Conservation (phyloP, 2,113 vertebrate genomes). For the Euleptes europaea region DNA sequence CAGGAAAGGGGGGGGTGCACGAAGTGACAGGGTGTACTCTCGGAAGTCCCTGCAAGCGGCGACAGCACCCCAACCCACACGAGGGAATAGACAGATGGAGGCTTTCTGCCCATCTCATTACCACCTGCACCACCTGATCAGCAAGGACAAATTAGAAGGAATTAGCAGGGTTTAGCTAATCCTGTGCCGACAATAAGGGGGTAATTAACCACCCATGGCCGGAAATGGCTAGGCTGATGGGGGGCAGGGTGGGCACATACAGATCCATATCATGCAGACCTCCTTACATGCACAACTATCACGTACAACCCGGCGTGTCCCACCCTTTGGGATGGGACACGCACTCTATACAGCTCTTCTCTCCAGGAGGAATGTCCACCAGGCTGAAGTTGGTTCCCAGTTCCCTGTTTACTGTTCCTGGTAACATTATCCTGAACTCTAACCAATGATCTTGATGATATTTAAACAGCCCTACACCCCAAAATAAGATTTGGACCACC, state of each 20-base stretch:
- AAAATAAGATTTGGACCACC: too few relatives aligned
- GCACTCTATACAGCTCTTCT: neutral
- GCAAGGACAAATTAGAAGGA: slow-evolving; percentile 24
- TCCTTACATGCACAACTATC: neutral
- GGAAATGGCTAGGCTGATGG: neutral
- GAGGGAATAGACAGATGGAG: neutral
- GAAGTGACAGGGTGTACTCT: neutral
- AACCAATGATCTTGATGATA: too few relatives aligned
- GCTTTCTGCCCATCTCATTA: slow-evolving; percentile 13
- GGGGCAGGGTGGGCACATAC: neutral
- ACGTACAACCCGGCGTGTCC: neutral
- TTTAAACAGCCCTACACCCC: too few relatives aligned
- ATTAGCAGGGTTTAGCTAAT: slow-evolving; percentile 33
- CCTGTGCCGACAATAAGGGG: slow-evolving; percentile 5
- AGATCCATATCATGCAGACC: neutral
- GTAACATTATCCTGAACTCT: too few relatives aligned
- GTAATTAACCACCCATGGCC: slow-evolving; percentile 23
- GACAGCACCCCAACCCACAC: neutral
- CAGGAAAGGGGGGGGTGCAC: too few relatives aligned
- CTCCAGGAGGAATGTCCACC: neutral
- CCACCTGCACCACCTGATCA: neutral
- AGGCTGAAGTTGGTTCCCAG: too few relatives aligned
- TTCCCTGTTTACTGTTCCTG: too few relatives aligned
- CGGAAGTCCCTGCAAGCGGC: neutral
- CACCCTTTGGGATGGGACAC: neutral